Percentiles rank a stretch among this genome's conserved stretches.
Evolutionary conservation across 1,140 invertebrate species (phyloP).

Genomic region (Neodiprion fabricii): DNA sequence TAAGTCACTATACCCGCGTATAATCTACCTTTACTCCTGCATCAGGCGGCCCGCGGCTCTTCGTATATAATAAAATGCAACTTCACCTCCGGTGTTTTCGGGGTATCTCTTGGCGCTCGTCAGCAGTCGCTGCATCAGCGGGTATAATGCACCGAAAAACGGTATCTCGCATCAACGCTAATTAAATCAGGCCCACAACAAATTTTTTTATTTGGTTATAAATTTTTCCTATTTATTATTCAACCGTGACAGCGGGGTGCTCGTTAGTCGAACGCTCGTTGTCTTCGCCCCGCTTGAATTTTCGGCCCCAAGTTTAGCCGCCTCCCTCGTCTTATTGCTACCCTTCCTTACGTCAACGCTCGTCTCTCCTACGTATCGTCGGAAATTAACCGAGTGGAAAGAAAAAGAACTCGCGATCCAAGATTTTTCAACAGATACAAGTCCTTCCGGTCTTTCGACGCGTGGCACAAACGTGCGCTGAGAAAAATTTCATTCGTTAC

Average conservation of each 20-base stretch:
- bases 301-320: background rate
- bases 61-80: background rate
- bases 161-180: slow-evolving; percentile 15
- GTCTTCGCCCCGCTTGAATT: background rate
- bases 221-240: slow-evolving; percentile 23
- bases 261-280: slow-evolving; percentile 19
- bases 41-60: slow-evolving; percentile 8
- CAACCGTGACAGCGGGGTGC: slow-evolving; percentile 23
- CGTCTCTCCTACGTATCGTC: no score
- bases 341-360: no score
- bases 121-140: no score
- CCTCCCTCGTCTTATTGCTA: no score
- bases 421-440: no score
- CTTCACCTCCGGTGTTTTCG: slow-evolving; percentile 4
- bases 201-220: slow-evolving; percentile 28
- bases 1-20: background rate
- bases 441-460: no score
- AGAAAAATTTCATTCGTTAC: no score
- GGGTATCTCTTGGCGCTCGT: background rate
- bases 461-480: no score
- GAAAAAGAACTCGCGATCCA: no score
- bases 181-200: slow-evolving; percentile 25
- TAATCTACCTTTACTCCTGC: background rate
- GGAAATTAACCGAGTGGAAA: no score
- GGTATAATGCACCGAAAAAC: background rate